Evolutionary conservation across 2,888 invertebrate genomes (phyloP), one percentile per base, ranked within the genome.

Genomic region (Steromphala cineraria): DNA sequence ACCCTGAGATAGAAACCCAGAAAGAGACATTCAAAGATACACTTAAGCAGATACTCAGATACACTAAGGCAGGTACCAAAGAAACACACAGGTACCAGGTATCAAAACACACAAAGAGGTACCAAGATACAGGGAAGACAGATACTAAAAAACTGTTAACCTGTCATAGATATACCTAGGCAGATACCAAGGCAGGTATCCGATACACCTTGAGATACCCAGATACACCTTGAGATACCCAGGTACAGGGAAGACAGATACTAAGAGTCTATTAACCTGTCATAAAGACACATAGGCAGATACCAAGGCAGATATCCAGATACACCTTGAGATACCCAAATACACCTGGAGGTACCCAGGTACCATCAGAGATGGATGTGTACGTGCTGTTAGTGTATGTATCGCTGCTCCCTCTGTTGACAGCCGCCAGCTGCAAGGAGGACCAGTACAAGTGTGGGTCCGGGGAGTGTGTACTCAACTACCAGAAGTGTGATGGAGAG

Each of bases 401-500:
- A 15, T 53, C 62, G 28, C 15, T 56, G 17, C 31, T 31, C 24
- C 40, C 36, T 75, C 36, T 79, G 19, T 74, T 56, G 28, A 28
- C 75, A 80, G 71, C 28, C 2, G 53, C 56, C 17, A 46, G 77
- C 87, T 91, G 85, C 81, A 71, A 78, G 19, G 75, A 81, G 10
- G 86, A 85, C 17, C 81, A 91, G 83, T 91, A 90, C 82, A 83
- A 84, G 78, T 91, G 92, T 79, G 75, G 62, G 15, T 81, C 83
- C 24, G 85, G 85, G 36, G 81, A 84, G 53, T 90, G 90, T 84
- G 83, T 90, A 24, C 67, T 78, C 4, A 71, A 78, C 0, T 93
- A 21, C 31, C 36, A 80, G 10, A 83, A 80, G 19, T 93, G 93
- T 86, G 89, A 94, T 85, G 96, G 84, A 7, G 28, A 81, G 8